Evolutionary conservation across 1,140 invertebrate genomes (phyloP).

Genomic region (Drosophila trapezifrons): DNA sequence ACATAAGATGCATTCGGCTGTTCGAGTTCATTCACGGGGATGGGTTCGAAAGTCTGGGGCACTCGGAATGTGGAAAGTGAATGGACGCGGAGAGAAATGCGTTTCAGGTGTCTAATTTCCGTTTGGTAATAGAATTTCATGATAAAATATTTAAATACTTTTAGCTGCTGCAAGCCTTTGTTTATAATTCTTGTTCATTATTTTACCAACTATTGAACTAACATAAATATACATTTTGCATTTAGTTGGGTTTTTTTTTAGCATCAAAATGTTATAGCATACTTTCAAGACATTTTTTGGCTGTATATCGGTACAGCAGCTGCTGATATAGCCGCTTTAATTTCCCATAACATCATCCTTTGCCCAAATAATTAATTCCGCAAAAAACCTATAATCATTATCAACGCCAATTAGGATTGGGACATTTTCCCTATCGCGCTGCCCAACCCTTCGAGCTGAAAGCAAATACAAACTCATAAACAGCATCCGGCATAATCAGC

Average conservation of each 20-base stretch:
- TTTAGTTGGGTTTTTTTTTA: not conserved
- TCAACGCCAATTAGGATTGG: constrained; percentile 13
- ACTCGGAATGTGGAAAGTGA: constrained; percentile 43
- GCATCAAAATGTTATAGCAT: not conserved
- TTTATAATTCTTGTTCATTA: not conserved
- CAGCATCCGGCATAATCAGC: constrained; percentile 19
- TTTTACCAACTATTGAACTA: not conserved
- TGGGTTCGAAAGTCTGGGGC: constrained; percentile 33
- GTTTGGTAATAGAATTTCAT: constrained; percentile 6
- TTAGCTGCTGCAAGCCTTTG: too few species aligned
- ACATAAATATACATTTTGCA: too few species aligned
- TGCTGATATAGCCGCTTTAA: not conserved
- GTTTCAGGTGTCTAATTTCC: constrained; percentile 11
- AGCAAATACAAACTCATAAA: constrained; percentile 38
- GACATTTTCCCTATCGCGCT: not conserved
- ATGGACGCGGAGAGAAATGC: constrained; percentile 8
- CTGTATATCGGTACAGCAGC: not conserved
- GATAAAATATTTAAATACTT: not conserved
- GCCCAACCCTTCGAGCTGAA: constrained; percentile 21
- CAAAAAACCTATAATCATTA: not conserved
- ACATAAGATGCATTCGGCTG: constrained; percentile 32
- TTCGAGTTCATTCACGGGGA: constrained; percentile 37
- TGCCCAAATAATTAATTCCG: not conserved
- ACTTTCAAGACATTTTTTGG: not conserved
- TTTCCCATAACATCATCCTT: not conserved